Evolutionary conservation across 92 coral and sea anemone species (phyloP), one percentile per base, ranked within the genome.

Genomic region (Parazoanthus atlanticus): DNA sequence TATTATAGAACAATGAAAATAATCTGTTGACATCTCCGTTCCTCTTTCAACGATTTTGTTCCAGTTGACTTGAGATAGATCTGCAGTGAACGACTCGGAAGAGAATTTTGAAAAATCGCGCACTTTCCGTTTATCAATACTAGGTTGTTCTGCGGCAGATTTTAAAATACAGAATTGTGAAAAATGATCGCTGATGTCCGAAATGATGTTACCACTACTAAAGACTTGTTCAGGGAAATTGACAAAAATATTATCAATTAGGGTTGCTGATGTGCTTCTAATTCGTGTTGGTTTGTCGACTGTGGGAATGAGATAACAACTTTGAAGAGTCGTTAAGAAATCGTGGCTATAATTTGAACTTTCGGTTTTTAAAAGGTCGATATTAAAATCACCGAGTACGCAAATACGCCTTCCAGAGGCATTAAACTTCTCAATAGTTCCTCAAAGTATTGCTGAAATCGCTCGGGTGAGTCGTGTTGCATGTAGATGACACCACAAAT

Each of bases 131-230:
- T 81, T 81, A 56, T 54, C 85, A 29, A 36, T 56, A 32, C 26
- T 76, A 32, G 38, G 52, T 31, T 28, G 30, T 40, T 30, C 49
- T 56, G 5, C 80, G 23, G 72, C 79, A 33, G 75, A 56, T 34
- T 61, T 25, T 58, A 78, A 16, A 79, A 88, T 80, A 49, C 91
- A 88, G 47, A 88, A 88, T 79, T 80, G 81, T 34, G 79, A 79
- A n/a, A 26, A 88, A 67, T 88, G 86, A 70, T 88, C 90, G 29
- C 86, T 79, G 25, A 88, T 80, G 41, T 88, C 91, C 30, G 86
- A 80, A 21, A 88, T 32, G 88, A 86, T 74, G 49, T 86, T 86
- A 86, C n/a, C 76, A 47, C 76, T 61, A 61, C 88, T 38, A 23
- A 80, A 34, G 41, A 38, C 41, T 38, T 38, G 41, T 38, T 38